Evolutionary conservation across 2,797 vertebrate genomes (phyloP).

Genomic region (Anas bahamensis): DNA sequence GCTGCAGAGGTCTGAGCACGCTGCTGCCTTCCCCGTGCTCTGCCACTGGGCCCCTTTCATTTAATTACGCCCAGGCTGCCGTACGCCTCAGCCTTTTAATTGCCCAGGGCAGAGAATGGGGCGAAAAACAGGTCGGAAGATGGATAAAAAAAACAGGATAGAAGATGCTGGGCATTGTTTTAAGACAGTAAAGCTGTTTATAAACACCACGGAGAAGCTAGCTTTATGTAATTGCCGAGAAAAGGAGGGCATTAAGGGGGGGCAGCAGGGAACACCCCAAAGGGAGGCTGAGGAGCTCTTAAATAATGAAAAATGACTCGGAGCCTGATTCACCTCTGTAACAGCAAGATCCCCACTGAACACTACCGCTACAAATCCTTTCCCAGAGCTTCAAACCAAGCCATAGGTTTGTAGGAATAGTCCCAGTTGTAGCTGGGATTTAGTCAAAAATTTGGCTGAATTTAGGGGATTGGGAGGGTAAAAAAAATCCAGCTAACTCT

Average conservation of each 20-base stretch:
- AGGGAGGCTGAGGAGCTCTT: neutral
- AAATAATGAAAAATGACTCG: constrained; percentile 39
- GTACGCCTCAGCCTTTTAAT: constrained; percentile 12
- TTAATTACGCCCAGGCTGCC: constrained; percentile 35
- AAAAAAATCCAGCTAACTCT: constrained; percentile 23
- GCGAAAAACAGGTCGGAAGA: constrained; percentile 18
- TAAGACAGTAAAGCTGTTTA: constrained; percentile 5
- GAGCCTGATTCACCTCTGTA: neutral
- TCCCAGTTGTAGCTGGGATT: constrained; percentile 10
- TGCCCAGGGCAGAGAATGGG: neutral
- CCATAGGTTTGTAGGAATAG: neutral
- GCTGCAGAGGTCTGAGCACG: neutral
- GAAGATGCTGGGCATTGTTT: constrained; percentile 32
- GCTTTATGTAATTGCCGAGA: constrained; percentile 8
- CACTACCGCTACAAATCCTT: neutral
- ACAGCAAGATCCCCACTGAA: neutral
- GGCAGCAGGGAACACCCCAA: neutral
- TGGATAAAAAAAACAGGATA: neutral
- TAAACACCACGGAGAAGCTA: neutral
- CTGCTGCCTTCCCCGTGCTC: neutral
- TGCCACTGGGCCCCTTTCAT: neutral
- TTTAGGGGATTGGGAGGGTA: neutral
- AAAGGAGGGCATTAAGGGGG: constrained; percentile 26
- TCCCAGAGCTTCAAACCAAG: constrained; percentile 29
- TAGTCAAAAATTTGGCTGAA: neutral